Evolutionary conservation across 2,113 vertebrate species (phyloP), one percentile per base, ranked within the genome.

Genomic region (Morone chrysops): DNA sequence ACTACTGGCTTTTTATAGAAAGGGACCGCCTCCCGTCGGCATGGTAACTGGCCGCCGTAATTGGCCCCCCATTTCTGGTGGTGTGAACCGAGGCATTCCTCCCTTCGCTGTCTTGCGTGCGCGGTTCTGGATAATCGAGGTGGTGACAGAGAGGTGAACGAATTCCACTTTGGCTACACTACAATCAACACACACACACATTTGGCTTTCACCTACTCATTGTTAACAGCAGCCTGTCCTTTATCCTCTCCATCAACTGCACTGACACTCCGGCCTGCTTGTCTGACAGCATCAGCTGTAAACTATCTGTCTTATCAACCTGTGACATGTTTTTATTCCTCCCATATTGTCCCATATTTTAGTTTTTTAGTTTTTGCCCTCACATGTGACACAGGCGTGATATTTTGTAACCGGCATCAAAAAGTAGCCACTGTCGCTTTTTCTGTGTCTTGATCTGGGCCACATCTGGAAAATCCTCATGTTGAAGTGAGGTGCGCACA

Each of bases 1-100:
- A 87, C 75, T 66, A 75, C 81, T 11, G 62, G 74, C 89, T 91
- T 90, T 92, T 93, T 92, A 90, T 93, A 92, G 90, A 81, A 89
- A 82, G 71, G 80, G 56, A 71, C 85, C 38, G 62, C 84, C 88
- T 89, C 76, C 16, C 0, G 79, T 94, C 69, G 82, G 86, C 92
- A 93, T 94, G 90, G 92, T 81, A 93, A 94, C 92, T 45, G 13
- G 57, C 71, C 38, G 18, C 81, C 76, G 63, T 85, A 87, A 93
- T 91, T 87, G 73, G 70, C 63, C 86, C 70, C 69, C 71, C 69
- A 69, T 77, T 85, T 71, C 70, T 83, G 38, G 54, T 54, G 79
- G 67, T 65, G 65, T 81, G 69, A 90, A 88, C 54, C 22, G 20
- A 78, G 61, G 56, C 80, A 31, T 82, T 75, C 51, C 83, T 86